Base-by-base conservation (phyloP, 2,797 vertebrate genomes). In the Alcedo atthis region DNA sequence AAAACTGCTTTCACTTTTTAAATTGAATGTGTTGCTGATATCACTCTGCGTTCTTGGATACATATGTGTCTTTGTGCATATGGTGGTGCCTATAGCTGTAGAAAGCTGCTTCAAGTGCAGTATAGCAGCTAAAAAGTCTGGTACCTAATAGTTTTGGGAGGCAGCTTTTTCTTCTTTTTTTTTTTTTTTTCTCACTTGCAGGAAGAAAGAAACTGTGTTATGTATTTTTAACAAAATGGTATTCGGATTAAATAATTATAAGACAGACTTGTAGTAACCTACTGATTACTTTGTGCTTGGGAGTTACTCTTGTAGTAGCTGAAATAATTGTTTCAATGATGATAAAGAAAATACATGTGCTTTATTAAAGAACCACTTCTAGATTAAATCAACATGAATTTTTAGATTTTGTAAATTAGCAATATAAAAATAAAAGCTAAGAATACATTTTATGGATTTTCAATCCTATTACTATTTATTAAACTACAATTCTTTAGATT, bases 221-320 rank as follows among this genome's bases (percentile, higher is more conserved):
- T 32, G 10, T 85, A 75, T 75, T 87, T 92, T 93, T 64, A 85
- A 89, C 0, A 0, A 81, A 76, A 88, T 54, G n/a, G 18, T 84
- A 63, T 69, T 89, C 40, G 53, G 92, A 78, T 91, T 62, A 89
- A 94, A 89, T 70, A 93, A 79, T 89, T 85, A n/a, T 53, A 73
- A 85, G 40, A 49, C 59, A 91, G 49, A 24, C 30, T 76, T 67
- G 4, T 53, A 73, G 35, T 81, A 91, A 82, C 33, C 57, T 80
- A 30, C 26, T 77, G 61, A 85, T 86, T 77, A 30, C 53, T 77
- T 76, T 82, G 64, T 71, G 58, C 61, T 54, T 68, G n/a, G 28
- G 42, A 76, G 32, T 73, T 67, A 43, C 43, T 18, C 32, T 78
- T 71, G 22, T 46, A 54, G 57, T 57, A 80, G 49, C 30, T 75